These are phyloP conservation scores for Parelbella ahira DNA, from an alignment of 2,888 invertebrate genomes.

Conservation along the genomic window DNA sequence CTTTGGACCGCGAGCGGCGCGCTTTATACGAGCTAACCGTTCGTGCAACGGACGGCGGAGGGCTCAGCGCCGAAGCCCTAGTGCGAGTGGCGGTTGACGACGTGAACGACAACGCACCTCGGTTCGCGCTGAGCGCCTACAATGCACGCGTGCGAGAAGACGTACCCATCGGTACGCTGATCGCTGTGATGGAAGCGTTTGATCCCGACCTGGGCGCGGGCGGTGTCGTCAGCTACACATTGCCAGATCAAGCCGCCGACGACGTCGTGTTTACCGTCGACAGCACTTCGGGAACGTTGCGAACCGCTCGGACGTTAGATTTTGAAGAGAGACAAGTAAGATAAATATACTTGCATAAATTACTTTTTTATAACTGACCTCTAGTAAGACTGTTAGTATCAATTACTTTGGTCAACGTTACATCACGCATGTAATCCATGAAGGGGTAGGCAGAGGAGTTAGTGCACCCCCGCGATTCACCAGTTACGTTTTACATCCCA, in stretches of 20 bases:
- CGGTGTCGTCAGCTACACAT: constrained; percentile 89
- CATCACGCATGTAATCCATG: too few species aligned
- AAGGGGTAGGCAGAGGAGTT: too few species aligned
- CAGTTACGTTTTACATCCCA: too few species aligned
- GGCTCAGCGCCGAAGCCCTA: constrained; percentile 89
- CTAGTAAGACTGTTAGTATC: too few species aligned
- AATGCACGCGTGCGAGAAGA: constrained; percentile 93
- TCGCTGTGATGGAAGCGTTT: constrained; percentile 88
- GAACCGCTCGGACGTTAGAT: constrained; percentile 88
- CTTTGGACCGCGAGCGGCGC: constrained; percentile 92
- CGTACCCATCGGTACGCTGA: constrained; percentile 91
- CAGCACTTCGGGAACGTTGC: constrained; percentile 90
- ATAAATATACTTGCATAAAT: too few species aligned
- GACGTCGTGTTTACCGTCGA: constrained; percentile 91
- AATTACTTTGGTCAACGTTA: too few species aligned
- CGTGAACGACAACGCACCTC: constrained; percentile 93
- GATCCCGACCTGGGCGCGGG: constrained; percentile 93
- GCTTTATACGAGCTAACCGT: constrained; percentile 89
- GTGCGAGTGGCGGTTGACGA: constrained; percentile 92
- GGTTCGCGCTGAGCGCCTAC: constrained; percentile 88
- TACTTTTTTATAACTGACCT: too few species aligned
- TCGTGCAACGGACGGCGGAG: constrained; percentile 89
- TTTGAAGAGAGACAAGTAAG: constrained; percentile 91
- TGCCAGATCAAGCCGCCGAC: constrained; percentile 84
- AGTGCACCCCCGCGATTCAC: too few species aligned